Conservation (phyloP, 2,113 vertebrate genomes). For the Chionis minor region DNA sequence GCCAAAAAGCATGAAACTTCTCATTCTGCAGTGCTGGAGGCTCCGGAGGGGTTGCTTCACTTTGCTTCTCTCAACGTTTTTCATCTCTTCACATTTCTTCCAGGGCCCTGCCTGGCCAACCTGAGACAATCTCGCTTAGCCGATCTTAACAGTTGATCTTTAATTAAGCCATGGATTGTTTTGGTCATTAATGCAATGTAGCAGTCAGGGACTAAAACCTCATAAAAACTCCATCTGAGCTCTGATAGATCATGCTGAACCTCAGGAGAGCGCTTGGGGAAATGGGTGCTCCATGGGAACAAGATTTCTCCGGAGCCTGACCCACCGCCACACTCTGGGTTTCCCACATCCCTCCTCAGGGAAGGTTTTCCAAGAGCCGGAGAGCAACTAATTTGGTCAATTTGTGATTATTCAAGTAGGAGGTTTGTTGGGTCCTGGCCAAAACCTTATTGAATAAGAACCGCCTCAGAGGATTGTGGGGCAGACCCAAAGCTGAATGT, state of each 20-base stretch:
- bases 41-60: neutral
- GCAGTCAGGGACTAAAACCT: neutral
- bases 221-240: neutral
- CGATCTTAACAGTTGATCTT: constrained; percentile 45
- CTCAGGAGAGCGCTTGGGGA: neutral
- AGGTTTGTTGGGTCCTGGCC: constrained; percentile 11
- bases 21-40: neutral
- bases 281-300: neutral
- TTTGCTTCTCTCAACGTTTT: neutral
- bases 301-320: neutral
- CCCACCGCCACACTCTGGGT: accelerated
- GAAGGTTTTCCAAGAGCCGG: neutral
- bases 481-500: constrained; percentile 2
- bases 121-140: neutral
- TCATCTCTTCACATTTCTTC: neutral
- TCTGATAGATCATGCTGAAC: neutral
- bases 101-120: neutral
- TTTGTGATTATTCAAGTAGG: neutral
- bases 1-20: neutral
- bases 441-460: constrained; percentile 14
- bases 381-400: neutral
- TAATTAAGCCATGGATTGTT: constrained; percentile 33
- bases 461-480: neutral
- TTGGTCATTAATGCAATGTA: constrained; percentile 28
- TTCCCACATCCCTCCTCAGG: neutral